Evolutionary conservation across 2,797 vertebrate genomes (phyloP), one percentile per base, ranked within the genome.

Genomic region (Trichosurus vulpecula): DNA sequence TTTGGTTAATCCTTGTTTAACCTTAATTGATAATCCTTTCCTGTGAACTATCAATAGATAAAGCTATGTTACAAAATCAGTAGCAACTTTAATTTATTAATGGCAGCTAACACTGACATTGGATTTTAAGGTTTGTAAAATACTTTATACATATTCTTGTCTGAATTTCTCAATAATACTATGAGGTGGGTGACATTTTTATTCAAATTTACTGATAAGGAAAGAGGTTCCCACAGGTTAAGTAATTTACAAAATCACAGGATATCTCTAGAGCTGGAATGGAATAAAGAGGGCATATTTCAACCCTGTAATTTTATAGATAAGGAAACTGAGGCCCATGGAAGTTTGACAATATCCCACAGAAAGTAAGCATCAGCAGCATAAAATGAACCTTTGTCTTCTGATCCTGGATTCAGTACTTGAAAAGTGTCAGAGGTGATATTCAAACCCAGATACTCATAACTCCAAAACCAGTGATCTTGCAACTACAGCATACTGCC

Each of bases 1-100:
- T 53, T 57, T 0, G 90, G 47, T 90, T 92, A 27, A 93, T 51
- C 55, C 16, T 94, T 41, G 54, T 5, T 4, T 87, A 0, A 16
- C 29, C 93, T 92, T 0, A 89, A 92, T 0, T 0, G 94, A 93
- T 13, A 8, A 29, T 16, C 95, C 0, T 92, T 91, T 47, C 3
- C 31, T 93, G 61, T 89, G 87, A 97, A 91, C 29, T 31, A 94
- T 53, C 4, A 22, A 54, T 58, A 29, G 93, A 92, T 94, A 47
- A 47, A 51, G 52, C 0, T 27, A 56, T 91, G 31, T 54, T 0
- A 1, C 66, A 35, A 54, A 61, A 1, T 54, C 93, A 47, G 19
- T 92, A 91, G 91, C 0, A 95, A 12, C 56, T 96, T 91, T 0
- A 94, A 74, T 97, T 96, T 95, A 96, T 94, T 3, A 87, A 97